Percentiles rank a stretch among this genome's conserved stretches.
These are phyloP conservation scores for Sinocyclocheilus anophthalmus DNA, from an alignment of 2,113 vertebrate genomes.

Conservation along the genomic window DNA sequence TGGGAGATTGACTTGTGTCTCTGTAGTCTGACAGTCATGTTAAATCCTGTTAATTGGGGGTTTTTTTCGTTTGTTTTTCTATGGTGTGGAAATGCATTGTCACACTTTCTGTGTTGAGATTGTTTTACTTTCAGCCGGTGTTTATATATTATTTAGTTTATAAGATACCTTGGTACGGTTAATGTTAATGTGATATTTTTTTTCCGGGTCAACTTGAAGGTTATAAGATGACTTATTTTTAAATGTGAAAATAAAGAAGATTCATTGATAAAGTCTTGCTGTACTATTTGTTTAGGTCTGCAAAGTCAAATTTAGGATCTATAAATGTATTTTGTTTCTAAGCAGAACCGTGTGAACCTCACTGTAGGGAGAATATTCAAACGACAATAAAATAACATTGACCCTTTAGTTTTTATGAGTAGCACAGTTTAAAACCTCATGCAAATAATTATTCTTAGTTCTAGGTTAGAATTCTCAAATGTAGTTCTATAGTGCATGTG, in stretches of 20 bases:
- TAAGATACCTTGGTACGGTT: too few relatives aligned
- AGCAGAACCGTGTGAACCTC: neutral
- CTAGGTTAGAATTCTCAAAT: neutral
- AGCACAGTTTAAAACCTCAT: neutral
- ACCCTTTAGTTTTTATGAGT: neutral
- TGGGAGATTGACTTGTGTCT: too few relatives aligned
- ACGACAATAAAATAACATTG: neutral
- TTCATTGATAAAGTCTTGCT: neutral
- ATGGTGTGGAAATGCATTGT: too few relatives aligned
- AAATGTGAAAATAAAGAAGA: constrained; percentile 54
- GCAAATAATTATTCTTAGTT: neutral
- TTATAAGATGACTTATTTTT: constrained; percentile 50
- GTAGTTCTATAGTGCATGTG: neutral
- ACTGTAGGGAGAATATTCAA: neutral
- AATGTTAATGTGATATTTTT: too few relatives aligned
- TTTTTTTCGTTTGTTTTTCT: too few relatives aligned
- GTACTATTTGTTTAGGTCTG: neutral
- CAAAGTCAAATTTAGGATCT: neutral
- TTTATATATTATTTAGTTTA: too few relatives aligned
- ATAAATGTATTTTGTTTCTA: neutral
- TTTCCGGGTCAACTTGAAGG: too few relatives aligned
- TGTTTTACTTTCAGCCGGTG: too few relatives aligned
- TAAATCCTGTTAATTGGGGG: too few relatives aligned
- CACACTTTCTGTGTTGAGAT: too few relatives aligned
- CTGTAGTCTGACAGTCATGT: too few relatives aligned